Percentiles rank a stretch among this genome's conserved stretches.
These are phyloP conservation scores for Chelon auratus DNA, from an alignment of 2,797 vertebrate species.

Conservation along the genomic window DNA sequence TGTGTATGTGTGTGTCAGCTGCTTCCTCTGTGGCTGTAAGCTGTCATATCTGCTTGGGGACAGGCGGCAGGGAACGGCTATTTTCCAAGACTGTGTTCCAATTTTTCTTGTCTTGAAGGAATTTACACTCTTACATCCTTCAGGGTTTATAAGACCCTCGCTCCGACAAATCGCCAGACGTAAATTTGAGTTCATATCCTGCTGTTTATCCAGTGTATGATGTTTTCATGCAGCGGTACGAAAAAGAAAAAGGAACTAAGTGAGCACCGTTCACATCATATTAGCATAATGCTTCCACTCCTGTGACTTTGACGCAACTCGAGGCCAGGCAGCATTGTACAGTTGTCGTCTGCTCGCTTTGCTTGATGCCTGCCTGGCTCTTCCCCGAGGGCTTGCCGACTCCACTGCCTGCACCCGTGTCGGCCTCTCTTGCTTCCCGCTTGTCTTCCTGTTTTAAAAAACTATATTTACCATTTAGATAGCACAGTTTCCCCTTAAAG, in stretches of 20 bases:
- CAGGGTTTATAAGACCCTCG: slow-evolving; percentile 17
- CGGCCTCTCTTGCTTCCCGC: slow-evolving; percentile 9
- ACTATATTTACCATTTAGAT: slow-evolving; percentile 13
- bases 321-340: slow-evolving; percentile 39
- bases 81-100: slow-evolving; percentile 20
- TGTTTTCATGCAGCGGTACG: slow-evolving; percentile 32
- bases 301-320: slow-evolving; percentile 64
- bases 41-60: slow-evolving; percentile 54
- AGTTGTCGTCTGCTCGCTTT: slow-evolving; percentile 48
- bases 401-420: slow-evolving; percentile 20
- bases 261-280: slow-evolving; percentile 48
- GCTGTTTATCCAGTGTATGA: slow-evolving; percentile 28
- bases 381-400: slow-evolving; percentile 20
- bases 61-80: slow-evolving; percentile 17
- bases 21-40: slow-evolving; percentile 27
- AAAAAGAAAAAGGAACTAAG: slow-evolving; percentile 39
- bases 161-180: slow-evolving; percentile 29
- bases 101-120: slow-evolving; percentile 24
- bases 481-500: neutral
- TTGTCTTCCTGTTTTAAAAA: slow-evolving; percentile 12
- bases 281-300: slow-evolving; percentile 70
- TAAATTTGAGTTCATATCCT: slow-evolving; percentile 23
- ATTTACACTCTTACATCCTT: slow-evolving; percentile 16
- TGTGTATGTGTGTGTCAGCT: slow-evolving; percentile 46
- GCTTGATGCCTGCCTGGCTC: slow-evolving; percentile 50